These are phyloP conservation scores for Lumbricus terrestris DNA, from an alignment of 2,888 invertebrate genomes.

Conservation along the genomic window DNA sequence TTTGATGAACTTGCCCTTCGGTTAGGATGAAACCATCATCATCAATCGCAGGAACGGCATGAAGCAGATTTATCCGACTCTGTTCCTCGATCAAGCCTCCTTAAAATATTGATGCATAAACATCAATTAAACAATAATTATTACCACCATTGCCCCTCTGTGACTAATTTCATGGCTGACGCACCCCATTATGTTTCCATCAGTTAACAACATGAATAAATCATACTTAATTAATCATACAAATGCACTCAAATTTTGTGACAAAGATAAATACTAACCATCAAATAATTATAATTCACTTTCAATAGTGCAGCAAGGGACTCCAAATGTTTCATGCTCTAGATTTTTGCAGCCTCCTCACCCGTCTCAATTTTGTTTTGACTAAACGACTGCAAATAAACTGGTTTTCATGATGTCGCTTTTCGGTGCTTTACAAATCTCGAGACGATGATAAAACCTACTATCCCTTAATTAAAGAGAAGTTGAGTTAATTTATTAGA, in stretches of 20 bases:
- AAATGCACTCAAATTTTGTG: background rate
- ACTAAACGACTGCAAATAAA: too few relatives aligned
- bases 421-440: background rate
- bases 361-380: too few relatives aligned
- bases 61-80: conserved; percentile 13
- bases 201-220: background rate
- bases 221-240: background rate
- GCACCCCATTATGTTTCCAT: background rate
- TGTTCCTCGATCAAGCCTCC: background rate
- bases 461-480: background rate
- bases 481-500: too few relatives aligned
- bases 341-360: too few relatives aligned
- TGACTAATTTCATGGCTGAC: background rate
- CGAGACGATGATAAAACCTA: background rate
- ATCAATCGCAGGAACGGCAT: conserved; percentile 8
- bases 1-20: background rate
- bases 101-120: background rate
- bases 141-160: background rate
- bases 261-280: background rate
- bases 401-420: background rate
- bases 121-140: background rate
- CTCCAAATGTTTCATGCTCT: too few relatives aligned
- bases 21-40: conserved; percentile 16
- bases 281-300: background rate
- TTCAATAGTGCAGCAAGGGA: too few relatives aligned